Conservation (phyloP, 2,888 invertebrate species). For the Tenthredo scrophulariae region DNA sequence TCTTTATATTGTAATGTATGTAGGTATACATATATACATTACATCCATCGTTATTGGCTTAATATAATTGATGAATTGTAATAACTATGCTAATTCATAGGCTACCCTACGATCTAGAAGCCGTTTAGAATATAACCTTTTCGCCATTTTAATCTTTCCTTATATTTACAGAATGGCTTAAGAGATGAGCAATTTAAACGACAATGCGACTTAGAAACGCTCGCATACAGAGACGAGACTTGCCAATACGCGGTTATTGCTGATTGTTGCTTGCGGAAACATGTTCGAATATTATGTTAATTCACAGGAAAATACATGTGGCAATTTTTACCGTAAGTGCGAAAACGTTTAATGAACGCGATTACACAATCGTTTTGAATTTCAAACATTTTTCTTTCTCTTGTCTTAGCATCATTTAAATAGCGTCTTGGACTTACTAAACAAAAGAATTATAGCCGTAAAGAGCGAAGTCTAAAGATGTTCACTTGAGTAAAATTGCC, state of each 20-base stretch:
- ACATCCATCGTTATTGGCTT: constrained; percentile 2
- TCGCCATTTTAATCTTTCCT: constrained; percentile 8
- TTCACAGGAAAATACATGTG: background rate
- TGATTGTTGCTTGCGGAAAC: background rate
- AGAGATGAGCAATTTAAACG: constrained; percentile 14
- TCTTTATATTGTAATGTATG: background rate
- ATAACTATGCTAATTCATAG: constrained; percentile 8
- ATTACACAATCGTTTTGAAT: background rate
- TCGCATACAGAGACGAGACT: background rate
- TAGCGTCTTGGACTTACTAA: background rate
- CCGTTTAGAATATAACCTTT: constrained; percentile 31
- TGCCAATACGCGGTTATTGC: background rate
- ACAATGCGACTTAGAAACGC: background rate
- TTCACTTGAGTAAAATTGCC: background rate
- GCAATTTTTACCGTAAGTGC: background rate
- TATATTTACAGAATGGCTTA: constrained; percentile 19
- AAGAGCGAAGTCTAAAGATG: background rate
- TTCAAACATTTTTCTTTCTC: background rate
- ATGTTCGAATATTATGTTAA: background rate
- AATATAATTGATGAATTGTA: background rate
- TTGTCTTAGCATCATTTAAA: background rate
- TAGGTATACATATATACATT: background rate
- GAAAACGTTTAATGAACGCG: background rate
- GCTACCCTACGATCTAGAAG: background rate
- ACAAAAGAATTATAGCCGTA: background rate